phyloP scores from a whole-genome alignment of 2,113 vertebrate genomes.

The Syrmaticus mikado region DNA sequence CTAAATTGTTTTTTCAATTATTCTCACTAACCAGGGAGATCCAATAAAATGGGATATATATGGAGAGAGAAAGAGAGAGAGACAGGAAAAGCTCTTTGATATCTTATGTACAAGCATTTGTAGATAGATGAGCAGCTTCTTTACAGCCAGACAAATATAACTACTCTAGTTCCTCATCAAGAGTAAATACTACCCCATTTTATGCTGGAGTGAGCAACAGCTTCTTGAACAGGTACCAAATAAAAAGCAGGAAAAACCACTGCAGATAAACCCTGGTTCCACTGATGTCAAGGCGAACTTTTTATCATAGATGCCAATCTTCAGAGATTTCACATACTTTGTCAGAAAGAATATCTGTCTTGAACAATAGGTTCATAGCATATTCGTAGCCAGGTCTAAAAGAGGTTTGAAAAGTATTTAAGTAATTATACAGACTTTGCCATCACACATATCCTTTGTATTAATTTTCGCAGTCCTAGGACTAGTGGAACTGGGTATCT shows the following conservation, averaged over 20 bases:
- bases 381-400: slow-evolving; percentile 48
- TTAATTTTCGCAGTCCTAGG: background rate
- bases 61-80: background rate
- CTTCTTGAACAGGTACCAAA: background rate
- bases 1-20: background rate
- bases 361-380: slow-evolving; percentile 48
- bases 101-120: accelerated
- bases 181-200: background rate
- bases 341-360: slow-evolving; percentile 31
- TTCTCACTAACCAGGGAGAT: background rate
- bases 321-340: slow-evolving; percentile 39
- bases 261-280: background rate
- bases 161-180: background rate
- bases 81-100: background rate
- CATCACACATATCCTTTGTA: background rate
- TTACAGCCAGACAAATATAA: background rate
- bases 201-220: background rate
- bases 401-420: slow-evolving; percentile 43
- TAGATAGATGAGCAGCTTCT: background rate
- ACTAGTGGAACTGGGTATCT: background rate
- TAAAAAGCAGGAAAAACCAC: background rate
- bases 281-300: slow-evolving; percentile 7
- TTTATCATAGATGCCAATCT: slow-evolving; percentile 39
- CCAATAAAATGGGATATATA: background rate
- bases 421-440: slow-evolving; percentile 35